phyloP scores from a whole-genome alignment of 1,140 invertebrate species.

The Sycobia sp. region DNA sequence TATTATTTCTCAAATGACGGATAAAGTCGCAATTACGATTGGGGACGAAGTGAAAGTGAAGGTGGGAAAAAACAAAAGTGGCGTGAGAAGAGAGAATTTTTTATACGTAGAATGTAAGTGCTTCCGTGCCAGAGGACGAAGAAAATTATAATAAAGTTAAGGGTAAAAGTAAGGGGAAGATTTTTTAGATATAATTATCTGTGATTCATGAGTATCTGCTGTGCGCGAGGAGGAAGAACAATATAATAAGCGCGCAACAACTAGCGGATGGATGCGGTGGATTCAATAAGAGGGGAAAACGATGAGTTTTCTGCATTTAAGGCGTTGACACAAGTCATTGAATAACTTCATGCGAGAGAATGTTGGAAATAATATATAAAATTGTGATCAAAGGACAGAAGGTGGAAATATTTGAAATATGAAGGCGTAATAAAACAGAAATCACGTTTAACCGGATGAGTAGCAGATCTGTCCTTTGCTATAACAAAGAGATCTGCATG shows the following conservation, averaged over 20 bases:
- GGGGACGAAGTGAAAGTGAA: slow-evolving; percentile 1
- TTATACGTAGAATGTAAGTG: slow-evolving; percentile 56
- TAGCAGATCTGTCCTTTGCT: slow-evolving; percentile 28
- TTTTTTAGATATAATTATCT: slow-evolving; percentile 38
- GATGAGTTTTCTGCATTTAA: slow-evolving; percentile 36
- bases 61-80: neutral
- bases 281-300: slow-evolving; percentile 14
- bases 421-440: neutral
- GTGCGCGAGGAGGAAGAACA: slow-evolving; percentile 6
- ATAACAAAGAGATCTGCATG: slow-evolving; percentile 15
- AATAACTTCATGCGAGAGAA: neutral
- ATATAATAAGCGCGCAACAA: slow-evolving; percentile 1
- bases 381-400: slow-evolving; percentile 28
- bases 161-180: slow-evolving; percentile 23
- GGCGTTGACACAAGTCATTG: neutral
- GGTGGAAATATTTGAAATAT: neutral
- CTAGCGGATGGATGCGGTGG: slow-evolving; percentile 18
- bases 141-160: slow-evolving; percentile 46
- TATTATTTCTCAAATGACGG: slow-evolving; percentile 10
- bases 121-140: slow-evolving; percentile 51
- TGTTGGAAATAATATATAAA: slow-evolving; percentile 12
- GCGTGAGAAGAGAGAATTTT: slow-evolving; percentile 42
- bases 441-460: slow-evolving; percentile 19
- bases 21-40: neutral
- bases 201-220: slow-evolving; percentile 34